Conservation (phyloP, 2,113 vertebrate species). For the Sinocyclocheilus rhinocerous region DNA sequence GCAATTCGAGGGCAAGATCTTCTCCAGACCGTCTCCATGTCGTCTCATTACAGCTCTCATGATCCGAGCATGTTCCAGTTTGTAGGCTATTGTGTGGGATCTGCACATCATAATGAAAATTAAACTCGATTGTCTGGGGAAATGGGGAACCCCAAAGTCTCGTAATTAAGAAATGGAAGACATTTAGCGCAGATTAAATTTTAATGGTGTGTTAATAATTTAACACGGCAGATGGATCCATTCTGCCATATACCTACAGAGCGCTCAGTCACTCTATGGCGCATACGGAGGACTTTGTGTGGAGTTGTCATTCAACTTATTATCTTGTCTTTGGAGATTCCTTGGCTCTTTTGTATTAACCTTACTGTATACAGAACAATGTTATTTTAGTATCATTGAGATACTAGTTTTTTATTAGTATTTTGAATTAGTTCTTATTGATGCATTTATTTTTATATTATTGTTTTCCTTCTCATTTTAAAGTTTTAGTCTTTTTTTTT, state of each 20-base stretch:
- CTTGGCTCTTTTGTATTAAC: neutral
- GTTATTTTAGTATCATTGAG: neutral
- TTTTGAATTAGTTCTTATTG: too few species aligned
- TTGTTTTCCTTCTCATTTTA: too few species aligned
- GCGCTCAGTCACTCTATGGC: slow-evolving; percentile 38
- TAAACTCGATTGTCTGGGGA: slow-evolving; percentile 61
- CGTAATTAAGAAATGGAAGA: slow-evolving; percentile 77
- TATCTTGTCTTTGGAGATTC: slow-evolving; percentile 21
- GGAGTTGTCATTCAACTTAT: neutral
- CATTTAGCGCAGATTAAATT: slow-evolving; percentile 76
- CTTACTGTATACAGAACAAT: neutral
- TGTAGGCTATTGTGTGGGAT: slow-evolving; percentile 29
- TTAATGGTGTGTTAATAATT: slow-evolving; percentile 81
- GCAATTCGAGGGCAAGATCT: neutral
- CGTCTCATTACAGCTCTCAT: slow-evolving; percentile 21
- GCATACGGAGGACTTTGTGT: slow-evolving; percentile 6
- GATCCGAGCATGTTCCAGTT: slow-evolving; percentile 36
- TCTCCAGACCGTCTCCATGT: neutral
- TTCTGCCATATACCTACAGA: slow-evolving; percentile 39
- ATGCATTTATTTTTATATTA: too few species aligned
- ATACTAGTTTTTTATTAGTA: neutral
- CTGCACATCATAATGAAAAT: slow-evolving; percentile 50
- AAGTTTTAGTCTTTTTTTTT: too few species aligned
- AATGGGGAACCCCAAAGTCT: slow-evolving; percentile 63
- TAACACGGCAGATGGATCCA: slow-evolving; percentile 78